Conservation (phyloP, 2,797 vertebrate genomes). For the Liasis olivaceus region DNA sequence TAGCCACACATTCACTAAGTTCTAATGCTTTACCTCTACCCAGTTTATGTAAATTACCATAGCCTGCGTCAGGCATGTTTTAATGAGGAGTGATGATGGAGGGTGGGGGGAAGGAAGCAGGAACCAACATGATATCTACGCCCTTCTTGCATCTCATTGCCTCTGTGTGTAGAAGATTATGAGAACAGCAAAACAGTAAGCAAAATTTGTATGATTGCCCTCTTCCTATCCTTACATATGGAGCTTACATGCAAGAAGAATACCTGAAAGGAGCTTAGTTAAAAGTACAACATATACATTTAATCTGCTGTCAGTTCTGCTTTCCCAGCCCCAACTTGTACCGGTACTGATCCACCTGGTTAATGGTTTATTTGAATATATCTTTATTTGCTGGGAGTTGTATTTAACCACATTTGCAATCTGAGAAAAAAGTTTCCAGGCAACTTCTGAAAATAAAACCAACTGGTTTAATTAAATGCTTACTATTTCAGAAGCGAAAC, state of each 20-base stretch:
- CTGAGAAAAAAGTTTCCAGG: background rate
- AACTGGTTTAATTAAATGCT: background rate
- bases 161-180: background rate
- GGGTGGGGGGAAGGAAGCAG: background rate
- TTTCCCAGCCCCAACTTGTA: background rate
- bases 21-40: background rate
- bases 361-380: background rate
- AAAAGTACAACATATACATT: background rate
- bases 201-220: background rate
- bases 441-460: background rate
- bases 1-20: background rate
- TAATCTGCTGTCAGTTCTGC: background rate
- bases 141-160: background rate
- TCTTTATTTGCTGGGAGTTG: too few relatives aligned
- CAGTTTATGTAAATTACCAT: background rate
- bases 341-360: background rate
- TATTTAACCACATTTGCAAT: background rate
- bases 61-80: background rate
- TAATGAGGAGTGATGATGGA: background rate
- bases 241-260: background rate
- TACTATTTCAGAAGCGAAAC: background rate
- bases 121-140: background rate
- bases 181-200: background rate
- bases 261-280: background rate
- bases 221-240: background rate